Percentiles rank a stretch among this genome's conserved stretches.
Conservation (phyloP, 30 jellyfish, hydroid and myxozoan genomes). For the Mastigias papua region DNA sequence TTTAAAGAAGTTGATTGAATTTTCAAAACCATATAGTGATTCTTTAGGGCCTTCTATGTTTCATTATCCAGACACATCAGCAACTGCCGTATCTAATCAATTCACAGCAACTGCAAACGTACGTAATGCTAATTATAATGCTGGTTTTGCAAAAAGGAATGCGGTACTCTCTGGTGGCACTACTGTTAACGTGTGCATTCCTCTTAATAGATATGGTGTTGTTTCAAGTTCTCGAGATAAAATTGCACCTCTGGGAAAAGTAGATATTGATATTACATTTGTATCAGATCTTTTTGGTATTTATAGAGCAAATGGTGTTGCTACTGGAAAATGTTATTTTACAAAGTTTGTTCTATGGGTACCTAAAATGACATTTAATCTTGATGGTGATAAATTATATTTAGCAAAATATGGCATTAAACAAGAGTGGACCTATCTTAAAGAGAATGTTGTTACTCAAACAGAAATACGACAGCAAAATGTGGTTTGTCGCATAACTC, state of each 20-base stretch:
- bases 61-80: constrained; percentile 41
- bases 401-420: background rate
- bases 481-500: constrained; percentile 14
- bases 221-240: background rate
- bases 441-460: background rate
- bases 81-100: background rate
- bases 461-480: background rate
- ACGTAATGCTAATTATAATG: background rate
- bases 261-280: too few relatives aligned
- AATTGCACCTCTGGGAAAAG: background rate
- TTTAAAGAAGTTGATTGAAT: constrained; percentile 21
- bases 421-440: background rate
- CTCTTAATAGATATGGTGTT: constrained; percentile 17
- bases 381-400: background rate
- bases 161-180: constrained; percentile 36
- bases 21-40: constrained; percentile 43
- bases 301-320: background rate
- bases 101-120: background rate
- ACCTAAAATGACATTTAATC: background rate
- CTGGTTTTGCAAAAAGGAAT: constrained; percentile 50
- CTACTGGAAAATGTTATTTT: background rate
- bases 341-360: background rate
- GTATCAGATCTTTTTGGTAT: background rate
- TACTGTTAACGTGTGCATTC: too few relatives aligned
- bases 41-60: constrained; percentile 18